These are phyloP conservation scores for Dicrostonyx torquatus DNA, from an alignment of 2,797 vertebrate species.

Conservation along the genomic window DNA sequence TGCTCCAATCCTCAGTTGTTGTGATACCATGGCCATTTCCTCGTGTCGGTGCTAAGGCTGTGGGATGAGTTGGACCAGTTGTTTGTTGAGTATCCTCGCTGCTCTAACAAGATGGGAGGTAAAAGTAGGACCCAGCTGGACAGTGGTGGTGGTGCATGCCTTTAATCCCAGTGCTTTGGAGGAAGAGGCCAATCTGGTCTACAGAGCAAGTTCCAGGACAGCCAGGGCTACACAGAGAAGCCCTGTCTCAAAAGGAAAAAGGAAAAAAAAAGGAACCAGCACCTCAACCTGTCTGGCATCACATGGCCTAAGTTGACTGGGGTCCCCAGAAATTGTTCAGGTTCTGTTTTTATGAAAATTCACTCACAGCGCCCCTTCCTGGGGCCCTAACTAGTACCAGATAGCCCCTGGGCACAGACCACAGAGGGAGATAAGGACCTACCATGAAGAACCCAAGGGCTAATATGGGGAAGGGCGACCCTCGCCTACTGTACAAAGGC, in stretches of 20 bases:
- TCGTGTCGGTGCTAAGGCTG: not conserved
- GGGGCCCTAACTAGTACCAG: not conserved
- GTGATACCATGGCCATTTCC: not conserved
- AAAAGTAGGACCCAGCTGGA: not conserved
- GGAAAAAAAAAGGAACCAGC: not conserved
- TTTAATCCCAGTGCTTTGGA: not conserved
- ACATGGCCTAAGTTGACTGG: not conserved
- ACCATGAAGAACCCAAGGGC: not conserved
- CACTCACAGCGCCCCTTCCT: not conserved
- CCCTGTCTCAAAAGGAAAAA: not conserved
- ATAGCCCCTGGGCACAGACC: rapidly evolving
- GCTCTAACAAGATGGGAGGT: not conserved
- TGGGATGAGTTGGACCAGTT: not conserved
- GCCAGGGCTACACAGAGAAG: not conserved
- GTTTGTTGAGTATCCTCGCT: not conserved
- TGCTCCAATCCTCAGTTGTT: not conserved
- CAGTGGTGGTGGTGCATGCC: rapidly evolving
- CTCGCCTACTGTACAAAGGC: not conserved
- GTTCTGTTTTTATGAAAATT: slow-evolving; percentile 24
- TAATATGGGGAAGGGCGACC: not conserved
- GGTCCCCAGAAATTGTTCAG: not conserved
- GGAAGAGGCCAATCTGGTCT: not conserved
- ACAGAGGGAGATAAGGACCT: not conserved
- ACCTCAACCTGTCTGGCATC: not conserved
- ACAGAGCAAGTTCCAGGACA: not conserved